These are phyloP conservation scores for Triplophysa dalaica DNA, from an alignment of 2,113 vertebrate genomes.

Conservation along the genomic window DNA sequence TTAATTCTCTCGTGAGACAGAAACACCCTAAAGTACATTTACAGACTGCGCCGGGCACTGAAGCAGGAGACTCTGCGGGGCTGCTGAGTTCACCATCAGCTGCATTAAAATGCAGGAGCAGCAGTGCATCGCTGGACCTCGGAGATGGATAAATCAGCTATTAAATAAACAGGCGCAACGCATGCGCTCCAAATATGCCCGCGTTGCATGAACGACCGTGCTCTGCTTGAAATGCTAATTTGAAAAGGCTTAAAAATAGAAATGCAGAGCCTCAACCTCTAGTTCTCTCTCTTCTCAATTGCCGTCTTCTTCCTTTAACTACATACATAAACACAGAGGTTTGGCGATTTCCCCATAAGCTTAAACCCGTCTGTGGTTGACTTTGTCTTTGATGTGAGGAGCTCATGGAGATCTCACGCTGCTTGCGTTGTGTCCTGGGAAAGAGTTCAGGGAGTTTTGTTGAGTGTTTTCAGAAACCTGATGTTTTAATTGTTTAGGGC, in stretches of 20 bases:
- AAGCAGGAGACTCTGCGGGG: constrained; percentile 35
- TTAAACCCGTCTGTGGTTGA: constrained; percentile 38
- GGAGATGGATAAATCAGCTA: constrained; percentile 51
- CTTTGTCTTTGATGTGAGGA: constrained; percentile 49
- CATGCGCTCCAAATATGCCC: constrained; percentile 22
- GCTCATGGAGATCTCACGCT: constrained; percentile 36
- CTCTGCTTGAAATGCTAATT: not conserved
- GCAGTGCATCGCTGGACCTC: constrained; percentile 40
- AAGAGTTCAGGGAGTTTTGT: constrained; percentile 45
- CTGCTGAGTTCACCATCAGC: constrained; percentile 40
- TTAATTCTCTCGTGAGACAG: constrained; percentile 42
- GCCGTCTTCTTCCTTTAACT: not conserved
- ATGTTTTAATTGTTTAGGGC: constrained; percentile 44
- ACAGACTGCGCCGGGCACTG: constrained; percentile 27
- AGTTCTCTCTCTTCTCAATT: not conserved
- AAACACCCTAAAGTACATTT: constrained; percentile 50
- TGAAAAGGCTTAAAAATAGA: not conserved
- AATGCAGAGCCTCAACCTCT: not conserved
- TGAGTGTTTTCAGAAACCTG: constrained; percentile 43
- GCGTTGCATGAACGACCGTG: not conserved
- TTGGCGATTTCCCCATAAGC: constrained; percentile 33
- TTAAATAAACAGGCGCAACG: constrained; percentile 47
- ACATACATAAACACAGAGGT: not conserved
- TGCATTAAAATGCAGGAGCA: constrained; percentile 50
- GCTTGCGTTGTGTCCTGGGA: constrained; percentile 10